These are phyloP conservation scores for Polyergus mexicanus DNA, from an alignment of 1,140 invertebrate species.

Conservation along the genomic window DNA sequence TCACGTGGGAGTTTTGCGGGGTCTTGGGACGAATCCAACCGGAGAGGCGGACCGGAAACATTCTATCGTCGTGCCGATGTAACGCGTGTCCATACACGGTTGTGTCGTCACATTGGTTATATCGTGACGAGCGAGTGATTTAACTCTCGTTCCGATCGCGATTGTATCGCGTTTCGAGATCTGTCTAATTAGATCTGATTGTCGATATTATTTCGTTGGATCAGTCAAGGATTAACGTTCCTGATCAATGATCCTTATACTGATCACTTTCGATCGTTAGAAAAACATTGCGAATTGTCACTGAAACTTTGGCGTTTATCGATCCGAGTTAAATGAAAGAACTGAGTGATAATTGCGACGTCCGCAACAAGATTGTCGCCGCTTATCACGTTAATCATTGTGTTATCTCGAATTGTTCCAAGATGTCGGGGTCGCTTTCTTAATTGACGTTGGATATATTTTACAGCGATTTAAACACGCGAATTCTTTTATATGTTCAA, in stretches of 20 bases:
- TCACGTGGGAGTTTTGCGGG: constrained; percentile 46
- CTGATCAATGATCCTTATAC: not conserved
- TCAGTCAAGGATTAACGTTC: not conserved
- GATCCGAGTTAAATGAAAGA: not conserved
- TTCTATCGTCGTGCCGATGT: constrained; percentile 7
- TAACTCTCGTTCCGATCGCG: not conserved
- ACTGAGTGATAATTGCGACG: constrained; percentile 35
- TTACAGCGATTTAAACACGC: not conserved
- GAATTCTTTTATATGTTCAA: not conserved
- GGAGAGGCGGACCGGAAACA: constrained; percentile 62
- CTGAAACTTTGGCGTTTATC: not conserved
- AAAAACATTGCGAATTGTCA: constrained; percentile 5
- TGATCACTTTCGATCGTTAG: not conserved
- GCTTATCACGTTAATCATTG: constrained; percentile 57
- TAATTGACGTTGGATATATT: not conserved
- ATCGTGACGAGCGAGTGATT: not conserved
- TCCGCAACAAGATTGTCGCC: not conserved
- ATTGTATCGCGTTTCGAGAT: not conserved
- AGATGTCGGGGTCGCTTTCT: not conserved
- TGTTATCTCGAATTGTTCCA: constrained; percentile 36
- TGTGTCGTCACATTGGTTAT: not conserved
- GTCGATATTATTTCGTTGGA: constrained; percentile 1
- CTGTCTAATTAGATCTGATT: not conserved
- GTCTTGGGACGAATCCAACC: constrained; percentile 40
- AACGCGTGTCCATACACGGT: constrained; percentile 1